Base-by-base conservation (phyloP, 2,113 vertebrate species). In the Oreotrochilus melanogaster region DNA sequence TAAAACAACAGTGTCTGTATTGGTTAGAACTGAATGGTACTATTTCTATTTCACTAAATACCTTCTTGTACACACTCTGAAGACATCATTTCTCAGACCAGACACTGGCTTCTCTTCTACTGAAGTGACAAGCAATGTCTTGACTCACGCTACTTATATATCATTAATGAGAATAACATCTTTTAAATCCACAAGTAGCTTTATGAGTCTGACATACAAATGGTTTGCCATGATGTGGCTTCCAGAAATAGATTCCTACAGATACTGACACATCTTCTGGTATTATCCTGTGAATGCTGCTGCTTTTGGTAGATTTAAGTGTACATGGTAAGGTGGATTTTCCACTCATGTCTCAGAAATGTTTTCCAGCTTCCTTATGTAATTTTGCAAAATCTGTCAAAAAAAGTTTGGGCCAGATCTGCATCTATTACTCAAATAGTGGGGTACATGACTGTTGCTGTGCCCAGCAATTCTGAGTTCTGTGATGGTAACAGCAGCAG, bases 181-280 rank as follows among this genome's bases (percentile, higher is more conserved):
- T 89, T 94, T 75, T 62, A 93, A 91, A 95, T 95, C 95, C 82
- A 80, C 92, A 75, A 57, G 45, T 66, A 94, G 78, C 51, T 96
- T 93, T 72, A 88, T 93, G 94, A 96, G 83, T 80, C 95, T 96
- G 91, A 91, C 92, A 96, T 95, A 93, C 62, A 95, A 97, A 97
- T 96, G 95, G 87, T 88, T 96, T 97, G 88, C 95, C 96, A 92
- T 89, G 93, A 96, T 96, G 93, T 71, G 80, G 79, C 96, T 98
- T 97, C 93, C 97, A 96, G 85, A 98, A 98, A 97, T 92, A 97
- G 85, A 92, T 86, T 94, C 70, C 64, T 96, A 85, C 93, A 93
- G 88, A 91, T 83, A 88, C 51, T 76, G 93, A 93, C 93, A 95
- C 88, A 87, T 96, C 96, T 97, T 97, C 91, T 79, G 72, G 60